phyloP scores from a whole-genome alignment of 2,113 vertebrate species.

The Oreotrochilus melanogaster region DNA sequence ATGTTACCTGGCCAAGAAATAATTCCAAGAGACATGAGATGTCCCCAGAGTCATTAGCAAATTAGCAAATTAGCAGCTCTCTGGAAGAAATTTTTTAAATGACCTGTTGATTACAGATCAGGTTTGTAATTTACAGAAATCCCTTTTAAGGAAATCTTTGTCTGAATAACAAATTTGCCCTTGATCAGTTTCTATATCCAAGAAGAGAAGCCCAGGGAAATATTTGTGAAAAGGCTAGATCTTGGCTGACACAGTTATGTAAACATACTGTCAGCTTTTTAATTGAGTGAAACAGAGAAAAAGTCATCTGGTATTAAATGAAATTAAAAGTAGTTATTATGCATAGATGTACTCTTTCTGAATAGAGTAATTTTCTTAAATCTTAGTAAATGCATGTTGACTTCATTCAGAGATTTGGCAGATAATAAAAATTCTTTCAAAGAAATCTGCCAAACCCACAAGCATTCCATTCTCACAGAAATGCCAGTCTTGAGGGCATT shows the following conservation, averaged over 20 bases:
- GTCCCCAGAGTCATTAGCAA: not conserved
- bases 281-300: not conserved
- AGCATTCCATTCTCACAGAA: not conserved
- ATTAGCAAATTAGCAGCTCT: not conserved
- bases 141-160: not conserved
- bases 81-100: not conserved
- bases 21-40: not conserved
- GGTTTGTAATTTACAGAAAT: not conserved
- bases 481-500: not conserved
- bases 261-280: not conserved
- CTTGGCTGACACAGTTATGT: not conserved
- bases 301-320: not conserved
- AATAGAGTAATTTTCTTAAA: not conserved
- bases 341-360: not conserved
- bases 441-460: not conserved
- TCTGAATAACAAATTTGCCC: not conserved
- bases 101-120: not conserved
- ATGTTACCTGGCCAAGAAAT: not conserved
- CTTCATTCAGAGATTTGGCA: not conserved
- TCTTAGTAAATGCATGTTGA: not conserved
- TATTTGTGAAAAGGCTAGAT: not conserved
- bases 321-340: not conserved
- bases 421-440: not conserved
- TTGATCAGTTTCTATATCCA: not conserved
- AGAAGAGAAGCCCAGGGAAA: not conserved